Base-by-base conservation (phyloP, 2,113 vertebrate species). In the Marmota monax region DNA sequence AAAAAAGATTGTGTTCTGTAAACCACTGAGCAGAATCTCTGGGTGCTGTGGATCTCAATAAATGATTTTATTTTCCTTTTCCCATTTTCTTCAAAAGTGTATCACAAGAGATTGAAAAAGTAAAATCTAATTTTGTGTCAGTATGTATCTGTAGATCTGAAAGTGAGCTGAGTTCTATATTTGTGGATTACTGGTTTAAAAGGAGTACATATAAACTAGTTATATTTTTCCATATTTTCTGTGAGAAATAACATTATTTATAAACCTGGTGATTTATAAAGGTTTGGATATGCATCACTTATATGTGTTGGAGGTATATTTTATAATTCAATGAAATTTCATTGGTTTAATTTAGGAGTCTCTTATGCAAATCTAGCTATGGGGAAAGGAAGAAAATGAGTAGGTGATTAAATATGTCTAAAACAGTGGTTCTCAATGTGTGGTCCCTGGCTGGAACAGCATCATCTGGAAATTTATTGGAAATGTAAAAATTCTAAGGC, bases 191-290 rank as follows among this genome's bases (percentile, higher is more conserved):
- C 6, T 48, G 20, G 13, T 88, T 91, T 82, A 90, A 78, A 87
- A 3, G 9, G 25, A n/a, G 27, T 14, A 86, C 16, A 27, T 7
- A 88, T 3, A 79, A 93, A 84, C 34, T 69, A 25, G 32, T 29
- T 53, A 17, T 18, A 73, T 20, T 94, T 90, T 73, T 77, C 67
- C 63, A 74, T 5, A 58, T 65, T 87, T 70, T 53, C 6, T 51
- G 7, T 86, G 48, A 13, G 9, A 76, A 84, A 82, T 63, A 83
- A 84, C 48, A 74, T 17, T 74, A 70, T 89, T 84, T 92, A 37
- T 80, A 84, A 96, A 86, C 79, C 14, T 70, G 25, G 42, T 94
- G 42, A 70, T 84, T 67, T 63, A 34, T 12, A 53, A 88, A 87
- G 58, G 45, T 61, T 76, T 89, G 65, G 37, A 5, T 69, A 58